Base-by-base conservation (phyloP, 1,140 invertebrate genomes). In the Pogonomyrmex barbatus region DNA sequence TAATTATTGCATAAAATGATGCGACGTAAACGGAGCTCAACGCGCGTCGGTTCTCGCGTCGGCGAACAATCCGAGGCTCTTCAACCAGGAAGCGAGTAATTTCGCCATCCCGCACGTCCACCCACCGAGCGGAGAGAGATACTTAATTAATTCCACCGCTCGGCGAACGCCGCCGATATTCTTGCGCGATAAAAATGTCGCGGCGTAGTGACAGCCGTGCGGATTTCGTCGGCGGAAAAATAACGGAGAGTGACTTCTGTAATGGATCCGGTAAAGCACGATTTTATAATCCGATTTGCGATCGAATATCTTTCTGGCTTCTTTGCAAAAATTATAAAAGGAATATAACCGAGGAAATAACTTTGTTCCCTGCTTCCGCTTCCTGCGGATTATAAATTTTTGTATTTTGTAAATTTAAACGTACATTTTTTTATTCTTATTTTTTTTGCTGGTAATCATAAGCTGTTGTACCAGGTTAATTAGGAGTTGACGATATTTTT, bases 61-160 rank as follows among this genome's bases (percentile, higher is more conserved):
- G 83, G 90, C 81, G 86, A 68, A 75, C 82, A 76, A 90, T 90
- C 90, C 85, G 92, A 91, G 92, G 88, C 90, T 92, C 92, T 93
- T 93, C 91, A 93, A 94, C 92, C 93, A 93, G 93, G 93, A 94
- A 94, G 93, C 90, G 87, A 92, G 93, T 91, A 94, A 94, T 94
- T 94, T 94, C 81, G 91, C 91, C 89, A 92, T 92, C 91, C 85
- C 86, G 60, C 65, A 62, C 88, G 91, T 91, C 91, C 91, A 92
- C 88, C 91, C 90, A 89, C 87, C 52, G 45, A 54, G 88, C 88
- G 87, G 84, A 88, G 89, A 92, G 91, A 91, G 89, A 88, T 83
- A 91, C 93, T 93, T 93, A 91, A 94, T 93, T 93, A 93, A 93
- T 90, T 92, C 89, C 85, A 45, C 33, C 65, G 62, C 45, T 75